A percentile compares a stretch with the other conserved stretches of the same genome.
These are phyloP conservation scores for Tetranychus piercei DNA, from an alignment of 2,888 invertebrate genomes.

Conservation along the genomic window DNA sequence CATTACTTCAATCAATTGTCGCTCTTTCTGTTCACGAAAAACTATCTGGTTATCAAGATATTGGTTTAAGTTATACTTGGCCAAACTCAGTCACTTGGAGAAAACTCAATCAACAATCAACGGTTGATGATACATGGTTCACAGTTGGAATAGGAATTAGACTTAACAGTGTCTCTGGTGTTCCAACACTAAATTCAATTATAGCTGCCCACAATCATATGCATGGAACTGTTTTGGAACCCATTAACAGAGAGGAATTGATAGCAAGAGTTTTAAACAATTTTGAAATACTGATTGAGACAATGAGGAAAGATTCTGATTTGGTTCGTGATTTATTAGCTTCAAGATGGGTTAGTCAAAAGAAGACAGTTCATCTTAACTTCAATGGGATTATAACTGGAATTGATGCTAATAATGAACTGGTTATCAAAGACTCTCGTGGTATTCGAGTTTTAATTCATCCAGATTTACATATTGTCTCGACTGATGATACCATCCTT, in stretches of 20 bases:
- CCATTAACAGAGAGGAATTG: background rate
- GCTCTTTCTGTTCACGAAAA: background rate
- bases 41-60: background rate
- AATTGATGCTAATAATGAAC: background rate
- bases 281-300: background rate
- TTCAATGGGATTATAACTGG: background rate
- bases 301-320: background rate
- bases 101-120: background rate
- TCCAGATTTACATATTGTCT: background rate
- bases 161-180: background rate
- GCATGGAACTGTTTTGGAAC: background rate
- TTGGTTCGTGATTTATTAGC: background rate
- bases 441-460: background rate
- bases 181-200: background rate
- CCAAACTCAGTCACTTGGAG: background rate
- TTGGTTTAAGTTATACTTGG: background rate
- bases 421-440: background rate
- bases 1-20: background rate
- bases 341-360: background rate
- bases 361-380: background rate
- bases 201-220: background rate
- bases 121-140: background rate
- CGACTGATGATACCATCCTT: background rate
- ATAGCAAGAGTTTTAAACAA: background rate
- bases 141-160: background rate